Conservation (phyloP, 2,113 vertebrate genomes). For the Verasper variegatus region DNA sequence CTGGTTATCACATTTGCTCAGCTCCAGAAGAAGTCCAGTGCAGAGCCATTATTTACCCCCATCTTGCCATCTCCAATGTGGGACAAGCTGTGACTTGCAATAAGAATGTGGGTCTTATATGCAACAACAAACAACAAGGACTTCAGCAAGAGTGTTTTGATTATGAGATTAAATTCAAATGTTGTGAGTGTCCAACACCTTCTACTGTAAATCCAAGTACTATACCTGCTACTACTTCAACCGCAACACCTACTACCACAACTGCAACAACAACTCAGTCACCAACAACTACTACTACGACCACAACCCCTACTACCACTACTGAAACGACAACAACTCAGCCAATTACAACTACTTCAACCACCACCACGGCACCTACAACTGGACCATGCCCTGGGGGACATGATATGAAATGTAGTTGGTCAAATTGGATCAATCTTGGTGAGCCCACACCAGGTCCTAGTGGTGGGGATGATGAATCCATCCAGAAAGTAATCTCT, state of each 20-base stretch:
- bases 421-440: constrained; percentile 46
- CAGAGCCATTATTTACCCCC: too few relatives aligned
- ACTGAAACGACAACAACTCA: neutral
- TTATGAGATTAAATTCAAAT: too few relatives aligned
- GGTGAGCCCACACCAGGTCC: constrained; percentile 45
- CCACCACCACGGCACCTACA: neutral
- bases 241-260: neutral
- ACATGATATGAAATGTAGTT: neutral
- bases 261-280: neutral
- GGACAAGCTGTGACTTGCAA: too few relatives aligned
- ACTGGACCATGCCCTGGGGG: neutral
- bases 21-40: too few relatives aligned
- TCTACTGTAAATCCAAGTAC: too few relatives aligned
- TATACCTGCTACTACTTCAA: too few relatives aligned
- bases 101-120: neutral
- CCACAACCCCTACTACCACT: neutral
- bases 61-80: too few relatives aligned
- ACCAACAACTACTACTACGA: neutral
- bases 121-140: neutral
- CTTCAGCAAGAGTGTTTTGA: too few relatives aligned
- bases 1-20: too few relatives aligned
- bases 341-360: neutral
- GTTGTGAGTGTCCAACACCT: neutral
- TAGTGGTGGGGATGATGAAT: constrained; percentile 47
- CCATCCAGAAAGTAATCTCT: constrained; percentile 14